Evolutionary conservation across 2,113 vertebrate species (phyloP).

Genomic region (Carassius carassius): DNA sequence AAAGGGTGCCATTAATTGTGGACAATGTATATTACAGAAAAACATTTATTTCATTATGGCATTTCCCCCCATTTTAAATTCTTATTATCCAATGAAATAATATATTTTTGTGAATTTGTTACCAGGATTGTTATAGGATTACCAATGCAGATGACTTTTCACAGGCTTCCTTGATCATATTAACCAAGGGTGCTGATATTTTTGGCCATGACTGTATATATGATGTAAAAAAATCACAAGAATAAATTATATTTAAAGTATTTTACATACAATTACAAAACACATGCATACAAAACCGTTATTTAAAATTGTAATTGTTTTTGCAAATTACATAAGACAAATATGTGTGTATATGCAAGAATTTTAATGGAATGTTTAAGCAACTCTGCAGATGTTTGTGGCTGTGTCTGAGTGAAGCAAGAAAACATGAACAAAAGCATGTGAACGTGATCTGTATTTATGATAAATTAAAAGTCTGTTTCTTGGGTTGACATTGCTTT

Average conservation of each 20-base stretch:
- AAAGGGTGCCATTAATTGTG: too few species aligned
- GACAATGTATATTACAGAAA: too few species aligned
- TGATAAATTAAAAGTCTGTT: slow-evolving; percentile 14
- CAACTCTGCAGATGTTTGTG: not conserved
- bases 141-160: too few species aligned
- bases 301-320: not conserved
- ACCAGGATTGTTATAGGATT: too few species aligned
- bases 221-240: not conserved
- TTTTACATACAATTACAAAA: too few species aligned
- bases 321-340: not conserved
- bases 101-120: too few species aligned
- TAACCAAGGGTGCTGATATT: too few species aligned
- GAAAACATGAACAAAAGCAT: not conserved
- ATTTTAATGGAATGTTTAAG: not conserved
- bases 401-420: not conserved
- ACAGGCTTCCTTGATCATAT: too few species aligned
- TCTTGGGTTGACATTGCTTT: slow-evolving; percentile 4
- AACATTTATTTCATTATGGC: too few species aligned
- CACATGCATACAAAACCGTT: not conserved
- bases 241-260: not conserved
- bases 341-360: not conserved
- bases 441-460: not conserved
- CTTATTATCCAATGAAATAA: too few species aligned
- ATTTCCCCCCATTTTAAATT: too few species aligned
- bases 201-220: too few species aligned